Evolutionary conservation across 2,888 invertebrate genomes (phyloP).

Genomic region (Catotricha subobsoleta): DNA sequence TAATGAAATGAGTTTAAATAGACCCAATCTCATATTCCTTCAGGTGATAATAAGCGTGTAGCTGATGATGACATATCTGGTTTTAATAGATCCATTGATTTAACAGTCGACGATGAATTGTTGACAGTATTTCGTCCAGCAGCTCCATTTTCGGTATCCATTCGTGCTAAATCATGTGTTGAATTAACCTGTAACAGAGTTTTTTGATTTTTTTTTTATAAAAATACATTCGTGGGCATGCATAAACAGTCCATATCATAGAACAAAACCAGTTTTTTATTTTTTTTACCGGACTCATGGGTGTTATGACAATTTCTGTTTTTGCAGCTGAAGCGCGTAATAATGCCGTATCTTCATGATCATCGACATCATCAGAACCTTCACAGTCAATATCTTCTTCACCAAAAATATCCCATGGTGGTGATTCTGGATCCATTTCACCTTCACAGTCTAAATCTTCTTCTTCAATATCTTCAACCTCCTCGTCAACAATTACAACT

Average conservation of each 20-base stretch:
- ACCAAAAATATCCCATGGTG: conserved; percentile 31
- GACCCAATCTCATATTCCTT: conserved; percentile 14
- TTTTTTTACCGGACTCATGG: conserved; percentile 28
- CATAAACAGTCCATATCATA: not conserved
- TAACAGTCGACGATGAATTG: conserved; percentile 8
- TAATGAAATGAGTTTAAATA: no score
- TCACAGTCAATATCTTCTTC: conserved; percentile 27
- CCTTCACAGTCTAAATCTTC: conserved; percentile 29
- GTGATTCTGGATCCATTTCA: conserved; percentile 28
- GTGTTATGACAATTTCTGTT: conserved; percentile 33
- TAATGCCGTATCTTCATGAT: conserved; percentile 36
- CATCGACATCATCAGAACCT: conserved; percentile 31
- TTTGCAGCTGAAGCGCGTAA: conserved; percentile 32
- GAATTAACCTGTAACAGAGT: conserved; percentile 8
- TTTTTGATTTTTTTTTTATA: not conserved
- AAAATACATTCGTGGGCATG: not conserved
- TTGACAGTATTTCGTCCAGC: conserved; percentile 11
- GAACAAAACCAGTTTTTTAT: not conserved
- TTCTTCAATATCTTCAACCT: conserved; percentile 30
- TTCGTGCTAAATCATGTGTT: conserved; percentile 20
- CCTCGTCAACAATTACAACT: conserved; percentile 30
- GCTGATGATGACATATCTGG: conserved; percentile 14
- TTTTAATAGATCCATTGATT: conserved; percentile 17
- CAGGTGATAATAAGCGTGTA: conserved; percentile 8
- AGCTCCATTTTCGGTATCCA: conserved; percentile 15